A percentile compares a stretch with the other conserved stretches of the same genome.
Conservation (phyloP, 2,888 invertebrate genomes). For the Tubulanus polymorphus region DNA sequence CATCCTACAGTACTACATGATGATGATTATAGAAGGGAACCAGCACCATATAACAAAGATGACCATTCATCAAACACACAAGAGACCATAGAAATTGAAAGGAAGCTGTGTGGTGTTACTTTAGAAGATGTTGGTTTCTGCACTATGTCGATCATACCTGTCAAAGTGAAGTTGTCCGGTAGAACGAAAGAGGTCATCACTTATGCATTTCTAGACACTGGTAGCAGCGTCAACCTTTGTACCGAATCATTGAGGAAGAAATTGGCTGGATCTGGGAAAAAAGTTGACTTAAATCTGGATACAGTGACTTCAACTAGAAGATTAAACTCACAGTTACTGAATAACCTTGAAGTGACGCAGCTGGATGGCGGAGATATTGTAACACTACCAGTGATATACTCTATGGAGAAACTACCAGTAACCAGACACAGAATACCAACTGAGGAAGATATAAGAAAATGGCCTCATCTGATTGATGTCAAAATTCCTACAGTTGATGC, state of each 20-base stretch:
- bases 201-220: slow-evolving; percentile 10
- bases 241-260: not conserved
- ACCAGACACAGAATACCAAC: slow-evolving; percentile 11
- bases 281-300: slow-evolving; percentile 2
- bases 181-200: not conserved
- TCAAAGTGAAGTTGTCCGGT: not conserved
- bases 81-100: too few relatives aligned
- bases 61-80: not conserved
- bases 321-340: slow-evolving; percentile 3
- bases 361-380: slow-evolving; percentile 4
- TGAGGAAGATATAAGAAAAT: slow-evolving; percentile 10
- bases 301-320: slow-evolving; percentile 4
- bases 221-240: slow-evolving; percentile 6
- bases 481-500: slow-evolving; percentile 4
- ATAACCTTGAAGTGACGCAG: slow-evolving; percentile 8
- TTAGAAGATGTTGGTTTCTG: slow-evolving; percentile 2
- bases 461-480: slow-evolving; percentile 15
- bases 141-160: slow-evolving; percentile 13
- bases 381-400: slow-evolving; percentile 11
- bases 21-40: not conserved
- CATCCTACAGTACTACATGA: slow-evolving; percentile 7
- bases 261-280: slow-evolving; percentile 2
- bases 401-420: slow-evolving; percentile 14
- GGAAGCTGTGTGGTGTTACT: too few relatives aligned
- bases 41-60: not conserved